These are phyloP conservation scores for Thripadectes ignobilis DNA, from an alignment of 2,797 vertebrate species.

Conservation along the genomic window DNA sequence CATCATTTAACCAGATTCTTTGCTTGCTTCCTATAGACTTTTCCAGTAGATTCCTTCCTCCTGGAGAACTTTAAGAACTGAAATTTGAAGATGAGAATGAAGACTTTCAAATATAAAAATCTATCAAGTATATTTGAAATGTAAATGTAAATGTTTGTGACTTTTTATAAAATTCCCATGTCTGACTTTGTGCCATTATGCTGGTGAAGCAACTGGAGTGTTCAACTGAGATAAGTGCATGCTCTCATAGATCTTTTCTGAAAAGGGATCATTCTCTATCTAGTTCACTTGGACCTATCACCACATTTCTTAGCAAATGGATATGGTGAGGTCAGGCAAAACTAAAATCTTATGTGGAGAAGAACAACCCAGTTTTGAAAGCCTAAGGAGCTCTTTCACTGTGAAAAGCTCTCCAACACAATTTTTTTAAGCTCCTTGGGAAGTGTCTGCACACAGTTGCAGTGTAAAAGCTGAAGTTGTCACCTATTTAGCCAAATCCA, in stretches of 20 bases:
- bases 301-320: not conserved
- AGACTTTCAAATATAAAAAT: not conserved
- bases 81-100: not conserved
- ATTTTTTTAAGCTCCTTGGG: not conserved
- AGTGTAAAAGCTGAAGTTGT: not conserved
- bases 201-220: not conserved
- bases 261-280: not conserved
- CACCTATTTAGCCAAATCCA: not conserved
- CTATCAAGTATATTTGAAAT: not conserved
- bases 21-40: not conserved
- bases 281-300: not conserved
- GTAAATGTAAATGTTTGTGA: not conserved
- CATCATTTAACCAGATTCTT: not conserved
- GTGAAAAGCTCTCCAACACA: not conserved
- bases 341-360: not conserved
- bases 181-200: not conserved
- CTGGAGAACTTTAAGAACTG: not conserved
- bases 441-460: not conserved
- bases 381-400: not conserved
- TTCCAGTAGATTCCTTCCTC: not conserved
- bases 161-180: not conserved
- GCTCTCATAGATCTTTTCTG: not conserved
- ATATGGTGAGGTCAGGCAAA: not conserved
- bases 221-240: not conserved
- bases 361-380: not conserved